Conservation (phyloP, 2,888 invertebrate genomes). For the Stictocephala bisonia region DNA sequence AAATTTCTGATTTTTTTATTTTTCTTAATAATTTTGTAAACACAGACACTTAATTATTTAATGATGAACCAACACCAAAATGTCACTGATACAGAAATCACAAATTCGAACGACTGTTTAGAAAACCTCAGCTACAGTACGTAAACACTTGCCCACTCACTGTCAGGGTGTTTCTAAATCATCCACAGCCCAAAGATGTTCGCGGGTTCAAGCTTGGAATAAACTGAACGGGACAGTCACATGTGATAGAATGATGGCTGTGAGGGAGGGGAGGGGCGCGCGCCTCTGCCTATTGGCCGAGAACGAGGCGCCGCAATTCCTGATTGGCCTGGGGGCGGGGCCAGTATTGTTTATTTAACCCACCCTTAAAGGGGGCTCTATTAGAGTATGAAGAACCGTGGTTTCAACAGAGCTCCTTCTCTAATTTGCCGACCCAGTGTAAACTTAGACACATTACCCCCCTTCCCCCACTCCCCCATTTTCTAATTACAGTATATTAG, state of each 20-base stretch:
- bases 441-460: slow-evolving; percentile 42
- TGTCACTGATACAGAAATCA: too few relatives aligned
- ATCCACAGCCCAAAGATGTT: slow-evolving; percentile 31
- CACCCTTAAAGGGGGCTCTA: slow-evolving; percentile 43
- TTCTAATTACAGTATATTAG: slow-evolving; percentile 39
- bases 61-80: too few relatives aligned
- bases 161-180: slow-evolving; percentile 11
- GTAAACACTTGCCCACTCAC: slow-evolving; percentile 27
- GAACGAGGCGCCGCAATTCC: slow-evolving; percentile 31
- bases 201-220: slow-evolving; percentile 39
- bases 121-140: too few relatives aligned
- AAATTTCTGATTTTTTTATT: too few relatives aligned
- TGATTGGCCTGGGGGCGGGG: slow-evolving; percentile 48
- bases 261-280: slow-evolving; percentile 26
- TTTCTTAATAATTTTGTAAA: too few relatives aligned
- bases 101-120: too few relatives aligned
- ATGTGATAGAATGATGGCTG: slow-evolving; percentile 47
- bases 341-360: slow-evolving; percentile 46
- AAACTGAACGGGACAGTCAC: slow-evolving; percentile 45
- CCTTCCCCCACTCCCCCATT: background rate
- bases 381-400: slow-evolving; percentile 43
- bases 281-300: slow-evolving; percentile 29
- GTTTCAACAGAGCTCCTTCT: slow-evolving; percentile 38
- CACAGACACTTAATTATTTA: too few relatives aligned
- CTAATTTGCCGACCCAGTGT: slow-evolving; percentile 41